Conservation (phyloP, 2,888 invertebrate genomes). For the Ferdinandea cuprea region DNA sequence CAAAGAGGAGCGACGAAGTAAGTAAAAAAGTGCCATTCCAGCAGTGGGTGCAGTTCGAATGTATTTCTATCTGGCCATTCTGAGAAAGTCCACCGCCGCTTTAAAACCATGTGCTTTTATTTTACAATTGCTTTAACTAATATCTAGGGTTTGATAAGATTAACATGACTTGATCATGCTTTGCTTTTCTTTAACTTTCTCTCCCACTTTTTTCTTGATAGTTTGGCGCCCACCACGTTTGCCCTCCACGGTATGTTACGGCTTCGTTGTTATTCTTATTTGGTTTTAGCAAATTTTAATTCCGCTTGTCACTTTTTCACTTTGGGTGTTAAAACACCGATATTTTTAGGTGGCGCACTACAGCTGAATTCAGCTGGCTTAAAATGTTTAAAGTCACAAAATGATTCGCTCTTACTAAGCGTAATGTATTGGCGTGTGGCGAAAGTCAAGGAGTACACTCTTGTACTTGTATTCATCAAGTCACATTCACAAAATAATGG, state of each 20-base stretch:
- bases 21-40: too few species aligned
- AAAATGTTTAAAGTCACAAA: background rate
- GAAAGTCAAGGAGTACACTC: too few species aligned
- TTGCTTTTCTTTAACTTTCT: slow-evolving; percentile 53
- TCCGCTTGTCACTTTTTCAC: slow-evolving; percentile 8
- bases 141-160: slow-evolving; percentile 28
- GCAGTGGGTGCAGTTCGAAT: too few species aligned
- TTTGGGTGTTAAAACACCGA: background rate
- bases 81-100: too few species aligned
- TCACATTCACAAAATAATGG: too few species aligned
- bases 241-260: slow-evolving; percentile 68
- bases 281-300: slow-evolving; percentile 18
- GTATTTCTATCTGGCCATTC: too few species aligned
- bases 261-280: slow-evolving; percentile 33
- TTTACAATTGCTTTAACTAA: slow-evolving; percentile 23
- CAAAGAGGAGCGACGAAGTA: too few species aligned
- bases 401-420: too few species aligned
- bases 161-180: slow-evolving; percentile 36
- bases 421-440: too few species aligned
- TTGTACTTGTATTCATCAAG: too few species aligned
- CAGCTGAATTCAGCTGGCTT: background rate
- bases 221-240: slow-evolving; percentile 62
- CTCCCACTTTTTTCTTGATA: slow-evolving; percentile 35
- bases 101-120: slow-evolving; percentile 20
- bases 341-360: slow-evolving; percentile 10